phyloP scores from a whole-genome alignment of 2,888 invertebrate genomes.

The Dioctria rufipes region DNA sequence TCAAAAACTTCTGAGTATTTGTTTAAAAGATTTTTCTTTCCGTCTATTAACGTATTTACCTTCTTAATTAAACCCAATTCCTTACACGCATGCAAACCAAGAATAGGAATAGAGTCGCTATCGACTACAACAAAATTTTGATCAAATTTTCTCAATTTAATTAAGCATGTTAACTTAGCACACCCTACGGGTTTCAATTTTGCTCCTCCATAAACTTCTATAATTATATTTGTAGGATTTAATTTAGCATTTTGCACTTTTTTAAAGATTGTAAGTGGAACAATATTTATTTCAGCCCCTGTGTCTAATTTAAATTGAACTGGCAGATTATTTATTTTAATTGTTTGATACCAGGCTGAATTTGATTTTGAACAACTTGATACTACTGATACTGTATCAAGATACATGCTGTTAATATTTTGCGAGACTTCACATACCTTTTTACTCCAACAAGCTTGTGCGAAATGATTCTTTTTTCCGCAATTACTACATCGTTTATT shows the following conservation, averaged over 20 bases:
- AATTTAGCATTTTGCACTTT: neutral
- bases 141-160: no score
- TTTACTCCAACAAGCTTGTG: neutral
- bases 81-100: no score
- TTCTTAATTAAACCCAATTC: no score
- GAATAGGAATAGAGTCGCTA: no score
- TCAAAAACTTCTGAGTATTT: no score
- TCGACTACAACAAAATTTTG: no score
- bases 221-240: slow-evolving; percentile 3
- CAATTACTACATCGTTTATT: neutral
- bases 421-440: neutral
- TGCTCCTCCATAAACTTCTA: no score
- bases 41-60: no score
- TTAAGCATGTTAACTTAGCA: no score
- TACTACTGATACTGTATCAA: neutral
- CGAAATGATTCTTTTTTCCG: neutral
- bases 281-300: neutral
- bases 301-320: neutral
- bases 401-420: neutral
- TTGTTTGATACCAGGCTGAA: neutral
- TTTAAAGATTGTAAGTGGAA: neutral
- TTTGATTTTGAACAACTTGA: neutral
- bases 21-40: no score
- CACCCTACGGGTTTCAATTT: no score
- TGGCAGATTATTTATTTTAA: neutral